These are phyloP conservation scores for Amphiduros pacificus DNA, from an alignment of 2,888 invertebrate genomes.

Conservation along the genomic window DNA sequence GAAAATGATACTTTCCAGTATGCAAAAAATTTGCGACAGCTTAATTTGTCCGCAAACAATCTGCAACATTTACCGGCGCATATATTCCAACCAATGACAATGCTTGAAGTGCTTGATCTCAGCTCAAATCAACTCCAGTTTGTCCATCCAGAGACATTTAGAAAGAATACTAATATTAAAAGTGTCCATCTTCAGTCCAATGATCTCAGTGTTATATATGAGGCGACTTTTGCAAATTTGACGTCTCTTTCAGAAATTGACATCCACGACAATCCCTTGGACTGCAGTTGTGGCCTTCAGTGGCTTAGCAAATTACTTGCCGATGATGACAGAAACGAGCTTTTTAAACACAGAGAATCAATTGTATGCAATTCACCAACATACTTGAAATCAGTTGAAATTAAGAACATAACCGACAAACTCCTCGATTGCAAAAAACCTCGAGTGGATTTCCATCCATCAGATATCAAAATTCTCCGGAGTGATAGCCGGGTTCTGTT, in stretches of 20 bases:
- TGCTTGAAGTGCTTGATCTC: not conserved
- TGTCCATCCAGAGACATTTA: slow-evolving; percentile 9
- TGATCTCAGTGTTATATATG: not conserved
- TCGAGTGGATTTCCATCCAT: not conserved
- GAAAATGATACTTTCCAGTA: not conserved
- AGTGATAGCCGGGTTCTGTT: slow-evolving; percentile 3
- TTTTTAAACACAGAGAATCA: no score
- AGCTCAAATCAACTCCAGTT: not conserved
- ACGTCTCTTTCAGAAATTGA: not conserved
- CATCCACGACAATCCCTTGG: slow-evolving; percentile 12
- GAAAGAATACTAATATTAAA: not conserved
- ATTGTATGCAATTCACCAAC: slow-evolving; percentile 3
- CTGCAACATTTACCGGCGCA: not conserved
- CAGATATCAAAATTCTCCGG: not conserved
- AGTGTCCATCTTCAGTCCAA: not conserved
- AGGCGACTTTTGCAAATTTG: slow-evolving; percentile 4
- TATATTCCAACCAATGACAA: not conserved
- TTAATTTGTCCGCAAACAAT: no score
- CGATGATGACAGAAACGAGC: no score
- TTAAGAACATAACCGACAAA: not conserved
- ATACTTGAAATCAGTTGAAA: not conserved
- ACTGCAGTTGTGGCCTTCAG: slow-evolving; percentile 13
- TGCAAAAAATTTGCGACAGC: no score
- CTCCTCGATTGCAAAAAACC: slow-evolving; percentile 3
- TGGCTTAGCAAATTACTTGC: slow-evolving; percentile 10